These are phyloP conservation scores for Agrilus cyanescens DNA, from an alignment of 2,888 invertebrate genomes.

Conservation along the genomic window DNA sequence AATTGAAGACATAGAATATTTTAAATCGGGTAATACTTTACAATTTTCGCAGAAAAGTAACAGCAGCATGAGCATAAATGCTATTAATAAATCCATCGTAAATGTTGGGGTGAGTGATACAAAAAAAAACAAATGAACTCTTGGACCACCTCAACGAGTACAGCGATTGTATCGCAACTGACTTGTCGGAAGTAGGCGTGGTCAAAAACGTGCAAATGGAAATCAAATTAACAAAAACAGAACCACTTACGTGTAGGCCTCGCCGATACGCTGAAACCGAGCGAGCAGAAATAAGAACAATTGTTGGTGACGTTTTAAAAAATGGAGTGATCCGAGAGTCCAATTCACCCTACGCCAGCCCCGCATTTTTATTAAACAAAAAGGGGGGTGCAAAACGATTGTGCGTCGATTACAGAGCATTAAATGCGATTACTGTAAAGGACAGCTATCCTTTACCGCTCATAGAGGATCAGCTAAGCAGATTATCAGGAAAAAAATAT, in stretches of 20 bases:
- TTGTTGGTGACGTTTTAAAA: slow-evolving; percentile 11
- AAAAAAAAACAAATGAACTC: no score
- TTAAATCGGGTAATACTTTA: no score
- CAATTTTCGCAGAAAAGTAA: no score
- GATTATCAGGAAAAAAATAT: background rate
- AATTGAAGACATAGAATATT: no score
- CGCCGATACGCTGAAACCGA: slow-evolving; percentile 8
- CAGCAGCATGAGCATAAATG: no score
- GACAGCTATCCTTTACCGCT: background rate
- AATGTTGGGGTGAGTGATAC: no score
- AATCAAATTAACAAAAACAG: background rate
- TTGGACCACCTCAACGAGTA: background rate
- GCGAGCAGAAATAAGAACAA: slow-evolving; percentile 9
- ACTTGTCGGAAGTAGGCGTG: background rate
- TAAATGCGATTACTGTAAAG: background rate
- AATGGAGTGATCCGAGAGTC: slow-evolving; percentile 12
- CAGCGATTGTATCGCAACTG: background rate
- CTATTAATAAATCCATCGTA: no score
- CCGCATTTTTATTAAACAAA: slow-evolving; percentile 13
- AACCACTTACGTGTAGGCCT: slow-evolving; percentile 3
- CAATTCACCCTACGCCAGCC: slow-evolving; percentile 12
- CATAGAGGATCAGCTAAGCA: background rate
- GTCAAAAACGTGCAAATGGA: background rate
- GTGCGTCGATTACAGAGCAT: slow-evolving; percentile 13
- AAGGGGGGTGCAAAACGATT: slow-evolving; percentile 14